Percentiles rank a stretch among this genome's conserved stretches.
These are phyloP conservation scores for Anthonomus grandis DNA, from an alignment of 1,140 invertebrate species.

Conservation along the genomic window DNA sequence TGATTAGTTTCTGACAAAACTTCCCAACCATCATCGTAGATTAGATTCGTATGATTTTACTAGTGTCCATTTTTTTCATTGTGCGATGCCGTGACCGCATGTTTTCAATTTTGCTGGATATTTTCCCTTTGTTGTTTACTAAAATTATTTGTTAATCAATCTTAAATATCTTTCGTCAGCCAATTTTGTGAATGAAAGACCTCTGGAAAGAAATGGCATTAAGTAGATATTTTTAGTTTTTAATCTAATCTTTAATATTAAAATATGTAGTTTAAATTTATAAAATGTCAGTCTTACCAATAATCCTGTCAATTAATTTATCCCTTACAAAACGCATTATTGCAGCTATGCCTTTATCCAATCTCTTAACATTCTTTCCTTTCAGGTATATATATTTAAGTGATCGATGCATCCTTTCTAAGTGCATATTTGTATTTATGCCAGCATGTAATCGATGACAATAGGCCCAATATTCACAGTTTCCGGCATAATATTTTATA, in stretches of 20 bases:
- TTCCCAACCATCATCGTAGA: no score
- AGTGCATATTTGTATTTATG: conserved; percentile 13
- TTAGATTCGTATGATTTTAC: no score
- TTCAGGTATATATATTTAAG: conserved; percentile 14
- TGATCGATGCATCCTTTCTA: conserved; percentile 11
- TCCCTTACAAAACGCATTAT: conserved; percentile 6
- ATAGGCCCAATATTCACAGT: conserved; percentile 12
- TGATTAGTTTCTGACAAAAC: not conserved
- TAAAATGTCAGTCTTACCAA: not conserved
- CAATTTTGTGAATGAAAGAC: no score
- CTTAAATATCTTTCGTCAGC: no score
- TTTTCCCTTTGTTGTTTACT: not conserved
- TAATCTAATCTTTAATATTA: no score
- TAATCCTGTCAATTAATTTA: conserved; percentile 1
- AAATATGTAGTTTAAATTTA: no score
- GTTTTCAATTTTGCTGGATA: not conserved
- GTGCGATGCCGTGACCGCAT: not conserved
- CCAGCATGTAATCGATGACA: conserved; percentile 12
- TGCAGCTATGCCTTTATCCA: conserved; percentile 10
- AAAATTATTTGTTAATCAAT: no score
- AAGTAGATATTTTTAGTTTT: no score
- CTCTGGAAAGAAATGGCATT: no score
- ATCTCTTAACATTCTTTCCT: conserved; percentile 5
- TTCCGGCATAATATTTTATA: conserved; percentile 5
- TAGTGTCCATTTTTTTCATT: not conserved